Percentiles rank a stretch among this genome's conserved stretches.
Evolutionary conservation across 2,888 invertebrate species (phyloP).

Genomic region (Diplazon laetatorius): DNA sequence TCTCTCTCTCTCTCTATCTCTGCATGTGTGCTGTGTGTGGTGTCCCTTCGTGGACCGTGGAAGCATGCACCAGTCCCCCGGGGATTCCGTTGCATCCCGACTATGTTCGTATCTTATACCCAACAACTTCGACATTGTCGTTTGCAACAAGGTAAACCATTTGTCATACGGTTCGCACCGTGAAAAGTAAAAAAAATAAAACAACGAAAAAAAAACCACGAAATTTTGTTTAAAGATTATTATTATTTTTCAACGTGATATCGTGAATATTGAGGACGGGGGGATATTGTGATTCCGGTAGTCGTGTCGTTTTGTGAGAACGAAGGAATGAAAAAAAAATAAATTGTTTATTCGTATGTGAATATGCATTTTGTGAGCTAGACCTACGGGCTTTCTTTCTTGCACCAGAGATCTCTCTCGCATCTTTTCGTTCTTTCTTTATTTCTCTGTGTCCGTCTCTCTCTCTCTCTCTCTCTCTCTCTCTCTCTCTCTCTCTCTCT

Average conservation of each 20-base stretch:
- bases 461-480: slow-evolving; percentile 8
- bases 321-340: no score
- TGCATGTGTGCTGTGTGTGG: slow-evolving; percentile 10
- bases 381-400: slow-evolving; percentile 32
- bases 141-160: slow-evolving; percentile 26
- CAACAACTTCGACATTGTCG: slow-evolving; percentile 13
- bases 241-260: background rate
- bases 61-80: slow-evolving; percentile 60
- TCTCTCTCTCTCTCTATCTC: no score
- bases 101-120: slow-evolving; percentile 42
- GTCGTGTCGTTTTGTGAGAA: slow-evolving; percentile 13
- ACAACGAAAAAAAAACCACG: background rate
- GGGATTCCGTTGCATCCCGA: slow-evolving; percentile 45
- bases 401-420: slow-evolving; percentile 53
- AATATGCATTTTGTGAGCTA: slow-evolving; percentile 28
- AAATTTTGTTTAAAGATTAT: background rate
- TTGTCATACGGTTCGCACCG: background rate
- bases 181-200: background rate
- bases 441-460: no score
- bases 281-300: background rate
- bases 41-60: slow-evolving; percentile 47
- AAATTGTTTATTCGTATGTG: background rate
- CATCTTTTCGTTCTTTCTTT: slow-evolving; percentile 33
- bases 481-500: slow-evolving; percentile 25
- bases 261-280: background rate